Evolutionary conservation across 2,888 invertebrate genomes (phyloP).

Genomic region (Electrophaes corylata): DNA sequence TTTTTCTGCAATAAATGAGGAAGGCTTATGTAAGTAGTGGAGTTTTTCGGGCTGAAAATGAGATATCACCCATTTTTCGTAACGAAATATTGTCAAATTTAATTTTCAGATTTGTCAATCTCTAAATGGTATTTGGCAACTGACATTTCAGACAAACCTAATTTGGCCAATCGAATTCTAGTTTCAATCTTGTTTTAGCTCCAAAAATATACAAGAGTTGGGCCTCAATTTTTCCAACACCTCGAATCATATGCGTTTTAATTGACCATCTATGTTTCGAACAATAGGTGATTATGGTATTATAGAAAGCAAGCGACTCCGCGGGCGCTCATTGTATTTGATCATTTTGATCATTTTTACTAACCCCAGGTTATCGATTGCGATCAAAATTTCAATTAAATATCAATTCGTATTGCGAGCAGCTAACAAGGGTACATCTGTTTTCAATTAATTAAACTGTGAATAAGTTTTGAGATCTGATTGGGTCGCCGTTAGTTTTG

Average conservation of each 20-base stretch:
- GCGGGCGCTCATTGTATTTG: constrained; percentile 77
- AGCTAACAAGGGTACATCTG: constrained; percentile 81
- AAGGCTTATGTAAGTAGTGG: too few species aligned
- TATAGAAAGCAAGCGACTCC: constrained; percentile 74
- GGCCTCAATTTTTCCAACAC: constrained; percentile 40
- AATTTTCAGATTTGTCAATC: too few species aligned
- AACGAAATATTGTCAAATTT: too few species aligned
- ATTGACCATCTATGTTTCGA: constrained; percentile 68
- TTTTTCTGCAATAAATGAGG: too few species aligned
- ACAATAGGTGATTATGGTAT: constrained; percentile 81
- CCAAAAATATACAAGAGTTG: too few species aligned
- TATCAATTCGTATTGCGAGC: constrained; percentile 51
- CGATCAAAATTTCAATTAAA: constrained; percentile 75
- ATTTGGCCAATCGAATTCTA: too few species aligned
- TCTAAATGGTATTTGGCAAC: too few species aligned
- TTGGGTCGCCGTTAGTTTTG: constrained; percentile 48
- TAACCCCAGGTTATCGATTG: constrained; percentile 61
- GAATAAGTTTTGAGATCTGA: constrained; percentile 54
- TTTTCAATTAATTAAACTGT: constrained; percentile 77
- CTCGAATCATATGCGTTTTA: constrained; percentile 49
- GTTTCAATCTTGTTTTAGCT: too few species aligned
- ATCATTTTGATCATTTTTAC: constrained; percentile 49
- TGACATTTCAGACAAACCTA: too few species aligned
- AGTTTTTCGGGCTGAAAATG: too few species aligned
- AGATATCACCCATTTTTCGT: too few species aligned